A percentile compares a stretch with the other conserved stretches of the same genome.
phyloP scores from a whole-genome alignment of 2,797 vertebrate genomes.

The Phoeniculus purpureus region DNA sequence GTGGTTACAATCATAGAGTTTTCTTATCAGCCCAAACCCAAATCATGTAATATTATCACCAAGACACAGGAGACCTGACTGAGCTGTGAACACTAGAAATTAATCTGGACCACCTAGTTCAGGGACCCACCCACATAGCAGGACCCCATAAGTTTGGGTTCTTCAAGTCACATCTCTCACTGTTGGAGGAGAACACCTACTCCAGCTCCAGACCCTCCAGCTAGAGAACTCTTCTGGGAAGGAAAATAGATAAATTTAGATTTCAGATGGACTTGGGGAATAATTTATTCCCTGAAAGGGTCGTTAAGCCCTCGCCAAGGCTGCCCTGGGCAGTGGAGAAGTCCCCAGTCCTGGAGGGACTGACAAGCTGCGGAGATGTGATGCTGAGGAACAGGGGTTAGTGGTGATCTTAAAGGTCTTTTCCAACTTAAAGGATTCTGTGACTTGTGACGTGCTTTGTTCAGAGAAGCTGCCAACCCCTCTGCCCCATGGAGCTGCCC shows the following conservation, averaged over 20 bases:
- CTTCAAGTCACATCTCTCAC: neutral
- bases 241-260: neutral
- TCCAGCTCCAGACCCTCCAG: neutral
- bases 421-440: neutral
- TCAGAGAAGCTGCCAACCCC: neutral
- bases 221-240: neutral
- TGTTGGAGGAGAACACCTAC: neutral
- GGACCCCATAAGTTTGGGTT: neutral
- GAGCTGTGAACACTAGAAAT: neutral
- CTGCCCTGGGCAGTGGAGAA: no score
- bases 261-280: no score
- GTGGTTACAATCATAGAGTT: neutral
- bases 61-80: neutral
- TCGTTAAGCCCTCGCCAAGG: no score
- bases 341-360: no score
- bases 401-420: neutral
- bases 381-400: no score
- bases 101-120: fast-evolving
- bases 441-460: neutral
- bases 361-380: no score
- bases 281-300: no score
- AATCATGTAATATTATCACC: neutral
- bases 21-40: neutral
- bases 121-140: fast-evolving
- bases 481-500: neutral